These are phyloP conservation scores for Passer domesticus DNA, from an alignment of 2,113 vertebrate genomes.

Conservation along the genomic window DNA sequence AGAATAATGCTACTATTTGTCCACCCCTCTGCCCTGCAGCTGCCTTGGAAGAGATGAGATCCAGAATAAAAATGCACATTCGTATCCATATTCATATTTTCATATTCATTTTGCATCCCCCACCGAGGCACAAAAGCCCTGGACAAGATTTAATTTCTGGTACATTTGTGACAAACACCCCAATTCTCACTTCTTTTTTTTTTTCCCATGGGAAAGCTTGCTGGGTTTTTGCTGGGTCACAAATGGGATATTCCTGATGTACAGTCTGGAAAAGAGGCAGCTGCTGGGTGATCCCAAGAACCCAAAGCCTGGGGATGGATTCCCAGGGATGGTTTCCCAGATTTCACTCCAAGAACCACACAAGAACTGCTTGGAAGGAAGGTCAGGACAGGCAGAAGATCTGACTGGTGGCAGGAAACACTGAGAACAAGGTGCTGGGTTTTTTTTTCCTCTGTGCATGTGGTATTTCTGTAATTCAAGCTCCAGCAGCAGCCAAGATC, in stretches of 20 bases:
- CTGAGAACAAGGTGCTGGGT: neutral
- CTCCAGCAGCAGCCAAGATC: neutral
- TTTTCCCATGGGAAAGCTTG: neutral
- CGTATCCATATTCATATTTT: neutral
- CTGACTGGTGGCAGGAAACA: neutral
- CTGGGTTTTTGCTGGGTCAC: neutral
- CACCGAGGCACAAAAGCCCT: neutral
- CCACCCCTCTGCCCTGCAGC: neutral
- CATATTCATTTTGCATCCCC: neutral
- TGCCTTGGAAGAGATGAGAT: neutral
- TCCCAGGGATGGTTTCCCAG: neutral
- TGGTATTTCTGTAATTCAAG: constrained; percentile 1
- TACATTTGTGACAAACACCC: neutral
- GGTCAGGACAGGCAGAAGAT: neutral
- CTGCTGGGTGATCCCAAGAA: neutral
- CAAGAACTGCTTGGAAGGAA: neutral
- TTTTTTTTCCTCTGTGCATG: neutral
- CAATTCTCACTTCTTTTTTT: neutral
- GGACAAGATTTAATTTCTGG: neutral
- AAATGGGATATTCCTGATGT: neutral
- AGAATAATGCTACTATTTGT: neutral
- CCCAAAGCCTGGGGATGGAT: neutral
- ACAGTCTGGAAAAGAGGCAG: neutral
- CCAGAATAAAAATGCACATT: neutral
- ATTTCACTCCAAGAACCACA: neutral